Evolutionary conservation across 1,140 invertebrate species (phyloP).

Genomic region (Harpegnathos saltator): DNA sequence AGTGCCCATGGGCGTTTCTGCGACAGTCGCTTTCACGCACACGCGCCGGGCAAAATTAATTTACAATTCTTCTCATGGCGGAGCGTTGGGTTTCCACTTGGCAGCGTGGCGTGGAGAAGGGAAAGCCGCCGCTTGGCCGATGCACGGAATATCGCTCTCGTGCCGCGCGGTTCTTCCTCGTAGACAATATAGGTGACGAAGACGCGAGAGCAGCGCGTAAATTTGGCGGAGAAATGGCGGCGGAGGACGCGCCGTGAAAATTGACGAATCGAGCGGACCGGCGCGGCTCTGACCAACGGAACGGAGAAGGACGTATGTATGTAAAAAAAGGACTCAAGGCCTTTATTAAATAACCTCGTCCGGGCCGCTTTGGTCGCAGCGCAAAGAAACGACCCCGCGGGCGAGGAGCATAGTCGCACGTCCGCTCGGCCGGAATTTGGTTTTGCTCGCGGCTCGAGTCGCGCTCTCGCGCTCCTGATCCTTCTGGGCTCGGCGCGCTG

Average conservation of each 20-base stretch:
- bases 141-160: conserved; percentile 5
- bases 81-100: not conserved
- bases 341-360: conserved; percentile 46
- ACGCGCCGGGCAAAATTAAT: conserved; percentile 5
- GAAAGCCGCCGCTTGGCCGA: not conserved
- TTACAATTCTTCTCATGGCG: not conserved
- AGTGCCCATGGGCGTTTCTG: not conserved
- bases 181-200: too few species aligned
- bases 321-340: conserved; percentile 17
- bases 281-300: not conserved
- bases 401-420: conserved; percentile 68
- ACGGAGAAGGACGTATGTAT: not conserved
- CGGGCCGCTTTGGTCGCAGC: not conserved
- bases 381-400: conserved; percentile 14
- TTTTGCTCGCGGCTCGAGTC: conserved; percentile 65
- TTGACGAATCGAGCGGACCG: conserved; percentile 9
- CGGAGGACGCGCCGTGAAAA: not conserved
- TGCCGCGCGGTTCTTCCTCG: not conserved
- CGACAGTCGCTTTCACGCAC: not conserved
- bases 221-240: too few species aligned
- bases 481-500: conserved; percentile 29
- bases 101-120: not conserved
- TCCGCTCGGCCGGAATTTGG: conserved; percentile 64
- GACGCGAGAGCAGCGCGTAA: too few species aligned
- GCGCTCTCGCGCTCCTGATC: conserved; percentile 52